Base-by-base conservation (phyloP, 2,113 vertebrate genomes). In the Collichthys lucidus region DNA sequence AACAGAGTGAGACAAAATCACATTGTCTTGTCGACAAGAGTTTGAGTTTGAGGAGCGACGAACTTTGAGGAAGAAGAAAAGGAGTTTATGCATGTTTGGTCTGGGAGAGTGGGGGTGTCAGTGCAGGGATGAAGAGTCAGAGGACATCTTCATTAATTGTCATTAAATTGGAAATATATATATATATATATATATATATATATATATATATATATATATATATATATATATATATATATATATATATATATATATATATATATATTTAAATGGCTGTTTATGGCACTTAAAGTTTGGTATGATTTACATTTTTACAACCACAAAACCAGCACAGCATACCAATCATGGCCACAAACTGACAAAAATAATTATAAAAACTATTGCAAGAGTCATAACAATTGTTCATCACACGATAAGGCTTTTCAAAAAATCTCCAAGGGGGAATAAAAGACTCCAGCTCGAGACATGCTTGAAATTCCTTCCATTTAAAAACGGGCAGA, bases 1-100 rank as follows among this genome's bases (percentile, higher is more conserved):
- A 86, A 83, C 64, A 71, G 55, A 75, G 53, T 26, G 59, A 82
- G 49, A 71, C 70, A 79, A 65, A 46, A 31, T 74, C 59, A 80
- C 22, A 77, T 47, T 78, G 64, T 69, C 26, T 14, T 42, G 9
- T 50, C 2, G 35, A 9, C 35, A n/a, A n/a, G n/a, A n/a, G n/a
- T n/a, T n/a, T n/a, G 49, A 50, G 63, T 69, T 42, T 56, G 19
- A 74, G 47, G 24, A 26, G 56, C 16, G 50, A 44, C 16, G 2
- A 40, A 29, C 8, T 59, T 44, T 5, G 35, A 65, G 15, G 29
- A 17, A 59, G 68, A 73, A 55, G 22, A 7, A 31, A 46, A 22
- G n/a, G 53, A 29, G 63, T 73, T 24, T 62, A 56, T 66, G 59
- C 31, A 47, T 31, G 59, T 63, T 69, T 53, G 71, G 40, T 55